Percentiles rank a stretch among this genome's conserved stretches.
These are phyloP conservation scores for Entomobrya proxima DNA, from an alignment of 2,888 invertebrate genomes.

Conservation along the genomic window DNA sequence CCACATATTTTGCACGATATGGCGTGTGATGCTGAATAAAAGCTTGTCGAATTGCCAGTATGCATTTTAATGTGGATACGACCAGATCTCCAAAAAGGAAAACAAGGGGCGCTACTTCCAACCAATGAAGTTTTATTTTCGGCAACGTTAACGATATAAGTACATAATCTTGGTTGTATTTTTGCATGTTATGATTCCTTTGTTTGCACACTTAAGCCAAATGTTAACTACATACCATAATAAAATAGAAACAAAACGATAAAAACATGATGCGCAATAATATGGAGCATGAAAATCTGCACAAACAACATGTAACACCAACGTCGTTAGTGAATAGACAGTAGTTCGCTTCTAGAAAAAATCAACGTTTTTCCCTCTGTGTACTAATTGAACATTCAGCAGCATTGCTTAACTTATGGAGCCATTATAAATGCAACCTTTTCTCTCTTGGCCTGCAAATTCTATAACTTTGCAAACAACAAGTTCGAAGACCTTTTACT, in stretches of 20 bases:
- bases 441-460: too few relatives aligned
- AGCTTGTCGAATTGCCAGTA: neutral
- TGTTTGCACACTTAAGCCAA: neutral
- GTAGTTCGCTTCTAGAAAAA: neutral
- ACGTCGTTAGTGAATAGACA: too few relatives aligned
- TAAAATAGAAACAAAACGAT: neutral
- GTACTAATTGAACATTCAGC: constrained; percentile 12
- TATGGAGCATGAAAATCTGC: neutral
- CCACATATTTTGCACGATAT: neutral
- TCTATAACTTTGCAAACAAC: neutral
- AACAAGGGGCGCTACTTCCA: neutral
- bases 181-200: too few relatives aligned
- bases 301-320: neutral
- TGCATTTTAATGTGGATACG: neutral
- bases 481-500: constrained; percentile 26
- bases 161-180: constrained; percentile 22
- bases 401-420: constrained; percentile 18
- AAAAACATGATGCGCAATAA: constrained; percentile 10
- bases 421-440: neutral
- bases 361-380: neutral
- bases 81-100: neutral
- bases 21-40: neutral
- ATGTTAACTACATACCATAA: too few relatives aligned
- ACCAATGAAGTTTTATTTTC: neutral
- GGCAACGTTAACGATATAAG: neutral